These are phyloP conservation scores for Rhopilema esculentum DNA, from an alignment of 30 jellyfish, hydroid and myxozoan genomes.

Conservation along the genomic window DNA sequence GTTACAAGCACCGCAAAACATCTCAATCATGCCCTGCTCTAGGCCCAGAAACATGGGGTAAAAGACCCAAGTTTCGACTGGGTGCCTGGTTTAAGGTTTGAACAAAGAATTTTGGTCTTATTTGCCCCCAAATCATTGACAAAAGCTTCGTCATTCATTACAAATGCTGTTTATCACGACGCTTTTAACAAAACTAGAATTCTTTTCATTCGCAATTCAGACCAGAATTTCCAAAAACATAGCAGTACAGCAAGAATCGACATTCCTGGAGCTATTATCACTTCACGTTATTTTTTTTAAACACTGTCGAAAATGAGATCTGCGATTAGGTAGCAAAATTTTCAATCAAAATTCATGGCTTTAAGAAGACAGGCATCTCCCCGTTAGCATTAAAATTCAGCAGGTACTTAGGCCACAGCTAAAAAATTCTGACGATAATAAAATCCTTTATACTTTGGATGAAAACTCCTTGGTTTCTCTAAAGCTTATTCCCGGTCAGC, in stretches of 20 bases:
- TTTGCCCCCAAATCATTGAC: background rate
- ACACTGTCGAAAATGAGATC: no score
- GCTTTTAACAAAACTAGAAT: constrained; percentile 52
- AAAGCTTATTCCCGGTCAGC: background rate
- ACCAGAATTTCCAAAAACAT: constrained; percentile 33
- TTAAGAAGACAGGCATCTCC: no score
- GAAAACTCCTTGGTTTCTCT: background rate
- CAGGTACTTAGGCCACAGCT: background rate
- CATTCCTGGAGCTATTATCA: no score
- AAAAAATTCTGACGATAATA: background rate
- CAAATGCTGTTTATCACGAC: constrained; percentile 18
- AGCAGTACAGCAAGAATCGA: constrained; percentile 40
- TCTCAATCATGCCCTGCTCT: no score
- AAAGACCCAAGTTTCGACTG: no score
- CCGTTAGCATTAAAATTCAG: no score
- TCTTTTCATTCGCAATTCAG: constrained; percentile 52
- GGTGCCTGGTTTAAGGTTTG: no score
- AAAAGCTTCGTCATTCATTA: constrained; percentile 1
- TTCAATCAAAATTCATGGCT: no score
- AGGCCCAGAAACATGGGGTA: no score
- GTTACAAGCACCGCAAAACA: background rate
- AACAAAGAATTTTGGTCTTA: no score
- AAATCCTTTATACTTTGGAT: background rate
- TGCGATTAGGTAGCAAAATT: no score
- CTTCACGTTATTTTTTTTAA: no score